A percentile compares a stretch with the other conserved stretches of the same genome.
These are phyloP conservation scores for Steatornis caripensis DNA, from an alignment of 2,113 vertebrate species.

Conservation along the genomic window DNA sequence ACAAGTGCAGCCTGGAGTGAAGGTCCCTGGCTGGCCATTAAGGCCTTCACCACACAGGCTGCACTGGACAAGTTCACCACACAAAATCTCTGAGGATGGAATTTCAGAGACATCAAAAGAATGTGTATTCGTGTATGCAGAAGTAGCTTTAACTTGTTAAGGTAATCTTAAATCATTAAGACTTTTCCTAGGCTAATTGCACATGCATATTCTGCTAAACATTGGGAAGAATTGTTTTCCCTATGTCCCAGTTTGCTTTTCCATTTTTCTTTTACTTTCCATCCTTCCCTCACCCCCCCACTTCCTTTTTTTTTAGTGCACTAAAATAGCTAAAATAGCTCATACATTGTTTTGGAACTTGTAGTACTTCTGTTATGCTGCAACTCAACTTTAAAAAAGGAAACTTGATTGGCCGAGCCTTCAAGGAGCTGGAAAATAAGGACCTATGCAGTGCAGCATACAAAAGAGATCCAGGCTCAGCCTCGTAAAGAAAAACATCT, in stretches of 20 bases:
- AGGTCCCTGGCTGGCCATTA: background rate
- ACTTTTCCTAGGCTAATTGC: background rate
- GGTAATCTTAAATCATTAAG: background rate
- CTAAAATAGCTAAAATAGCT: slow-evolving; percentile 36
- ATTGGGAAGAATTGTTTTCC: background rate
- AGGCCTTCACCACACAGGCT: background rate
- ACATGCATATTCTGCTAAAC: background rate
- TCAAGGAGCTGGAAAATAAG: slow-evolving; percentile 51
- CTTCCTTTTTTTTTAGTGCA: background rate
- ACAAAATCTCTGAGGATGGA: background rate
- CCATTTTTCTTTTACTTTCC: background rate
- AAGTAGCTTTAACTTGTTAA: background rate
- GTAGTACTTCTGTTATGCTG: slow-evolving; percentile 26
- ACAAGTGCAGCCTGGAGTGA: background rate
- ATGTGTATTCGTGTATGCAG: background rate
- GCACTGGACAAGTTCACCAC: background rate
- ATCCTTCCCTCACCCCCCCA: fast-evolving
- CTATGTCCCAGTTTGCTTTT: background rate
- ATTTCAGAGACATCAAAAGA: background rate
- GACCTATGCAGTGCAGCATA: background rate
- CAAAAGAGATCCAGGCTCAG: slow-evolving; percentile 2
- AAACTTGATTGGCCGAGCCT: background rate
- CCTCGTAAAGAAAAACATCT: slow-evolving; percentile 28
- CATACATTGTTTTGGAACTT: slow-evolving; percentile 55
- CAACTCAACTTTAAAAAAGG: slow-evolving; percentile 13